phyloP scores from a whole-genome alignment of 1,140 invertebrate genomes.

The Mactra quadrangularis region DNA sequence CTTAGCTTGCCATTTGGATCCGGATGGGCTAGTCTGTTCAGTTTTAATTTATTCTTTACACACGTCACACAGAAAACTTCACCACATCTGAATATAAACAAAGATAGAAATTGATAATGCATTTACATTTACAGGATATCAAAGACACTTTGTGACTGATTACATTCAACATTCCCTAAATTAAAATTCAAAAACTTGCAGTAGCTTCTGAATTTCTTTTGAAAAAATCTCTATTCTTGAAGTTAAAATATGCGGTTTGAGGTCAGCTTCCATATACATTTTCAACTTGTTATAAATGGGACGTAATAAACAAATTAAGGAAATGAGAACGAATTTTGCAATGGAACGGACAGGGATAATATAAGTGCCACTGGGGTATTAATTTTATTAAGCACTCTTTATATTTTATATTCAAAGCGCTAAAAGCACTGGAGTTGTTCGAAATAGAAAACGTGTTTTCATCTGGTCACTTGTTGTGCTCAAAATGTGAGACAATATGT shows the following conservation, averaged over 20 bases:
- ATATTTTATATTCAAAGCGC: no score
- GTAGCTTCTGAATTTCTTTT: neutral
- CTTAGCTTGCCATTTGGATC: constrained; percentile 36
- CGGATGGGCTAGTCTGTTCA: constrained; percentile 25
- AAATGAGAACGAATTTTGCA: no score
- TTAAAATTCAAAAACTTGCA: neutral
- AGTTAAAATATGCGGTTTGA: neutral
- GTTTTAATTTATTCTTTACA: constrained; percentile 10
- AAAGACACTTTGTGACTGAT: neutral
- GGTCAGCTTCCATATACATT: neutral
- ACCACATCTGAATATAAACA: constrained; percentile 33
- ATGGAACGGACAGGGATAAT: no score
- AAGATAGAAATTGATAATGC: neutral
- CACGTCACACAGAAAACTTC: constrained; percentile 45
- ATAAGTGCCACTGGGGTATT: no score
- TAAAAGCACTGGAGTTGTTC: no score
- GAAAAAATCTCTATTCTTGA: neutral
- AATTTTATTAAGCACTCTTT: no score
- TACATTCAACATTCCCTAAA: neutral
- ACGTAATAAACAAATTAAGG: no score
- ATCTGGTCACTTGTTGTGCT: no score
- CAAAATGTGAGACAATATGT: no score
- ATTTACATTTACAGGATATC: neutral
- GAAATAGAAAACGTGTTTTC: no score
- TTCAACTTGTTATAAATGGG: no score